Conservation (phyloP, 92 coral and sea anemone species). For the Actinernus sp. region DNA sequence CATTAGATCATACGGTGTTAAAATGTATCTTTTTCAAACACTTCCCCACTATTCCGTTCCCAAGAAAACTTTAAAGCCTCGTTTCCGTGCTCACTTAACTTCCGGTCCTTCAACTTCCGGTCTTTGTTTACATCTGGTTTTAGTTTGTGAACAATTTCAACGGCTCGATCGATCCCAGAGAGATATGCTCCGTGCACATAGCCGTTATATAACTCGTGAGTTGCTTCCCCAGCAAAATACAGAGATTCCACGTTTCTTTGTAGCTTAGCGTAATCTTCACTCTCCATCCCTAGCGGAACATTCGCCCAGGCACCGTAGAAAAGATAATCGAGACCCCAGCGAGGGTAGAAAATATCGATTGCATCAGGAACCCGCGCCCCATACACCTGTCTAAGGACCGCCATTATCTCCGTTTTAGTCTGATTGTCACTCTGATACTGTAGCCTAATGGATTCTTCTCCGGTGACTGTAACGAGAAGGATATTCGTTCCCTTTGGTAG, state of each 20-base stretch:
- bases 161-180: conserved; percentile 64
- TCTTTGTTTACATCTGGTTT: neutral
- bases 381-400: conserved; percentile 65
- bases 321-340: conserved; percentile 75
- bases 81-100: too few species aligned
- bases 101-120: neutral
- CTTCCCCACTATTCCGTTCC: too few species aligned
- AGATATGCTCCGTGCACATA: conserved; percentile 84
- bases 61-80: too few species aligned
- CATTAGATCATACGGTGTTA: too few species aligned
- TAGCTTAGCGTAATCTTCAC: conserved; percentile 64
- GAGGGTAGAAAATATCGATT: conserved; percentile 63
- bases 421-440: conserved; percentile 58
- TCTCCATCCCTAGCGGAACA: conserved; percentile 72
- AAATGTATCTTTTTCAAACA: too few species aligned
- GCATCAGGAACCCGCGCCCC: conserved; percentile 72
- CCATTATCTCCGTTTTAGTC: conserved; percentile 80
- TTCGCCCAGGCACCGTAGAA: conserved; percentile 84
- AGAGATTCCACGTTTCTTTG: conserved; percentile 52
- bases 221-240: conserved; percentile 88
- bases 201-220: conserved; percentile 86
- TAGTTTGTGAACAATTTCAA: conserved; percentile 34
- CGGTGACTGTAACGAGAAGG: conserved; percentile 83
- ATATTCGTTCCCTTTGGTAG: conserved; percentile 85
- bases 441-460: conserved; percentile 79